These are phyloP conservation scores for Phenganax marumi DNA, from an alignment of 92 coral and sea anemone species.

Conservation along the genomic window DNA sequence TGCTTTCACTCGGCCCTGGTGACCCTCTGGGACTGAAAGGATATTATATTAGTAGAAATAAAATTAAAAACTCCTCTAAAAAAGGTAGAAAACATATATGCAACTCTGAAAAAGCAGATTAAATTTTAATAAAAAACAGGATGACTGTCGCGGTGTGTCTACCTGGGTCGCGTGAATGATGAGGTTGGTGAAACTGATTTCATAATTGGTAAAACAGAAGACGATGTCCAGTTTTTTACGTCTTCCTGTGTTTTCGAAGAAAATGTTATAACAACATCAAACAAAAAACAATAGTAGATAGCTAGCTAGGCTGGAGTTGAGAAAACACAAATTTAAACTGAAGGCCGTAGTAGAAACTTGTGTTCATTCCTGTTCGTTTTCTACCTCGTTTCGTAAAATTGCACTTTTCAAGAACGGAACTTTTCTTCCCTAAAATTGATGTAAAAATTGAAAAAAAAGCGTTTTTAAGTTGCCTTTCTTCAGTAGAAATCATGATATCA, in stretches of 20 bases:
- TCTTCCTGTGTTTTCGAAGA: conserved; percentile 64
- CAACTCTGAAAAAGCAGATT: no score
- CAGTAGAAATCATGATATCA: background rate
- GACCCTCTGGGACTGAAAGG: conserved; percentile 19
- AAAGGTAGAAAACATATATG: no score
- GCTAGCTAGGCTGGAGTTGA: background rate
- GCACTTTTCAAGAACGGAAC: conserved; percentile 89
- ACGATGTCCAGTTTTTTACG: conserved; percentile 85
- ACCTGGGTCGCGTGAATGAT: conserved; percentile 54
- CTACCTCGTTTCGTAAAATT: conserved; percentile 89
- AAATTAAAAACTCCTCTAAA: no score
- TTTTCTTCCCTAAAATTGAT: conserved; percentile 67
- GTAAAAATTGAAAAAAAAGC: background rate
- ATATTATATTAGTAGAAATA: background rate
- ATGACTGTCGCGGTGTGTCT: conserved; percentile 6
- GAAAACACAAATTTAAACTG: no score
- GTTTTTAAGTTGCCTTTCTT: background rate
- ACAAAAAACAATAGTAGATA: background rate
- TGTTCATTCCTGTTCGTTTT: background rate
- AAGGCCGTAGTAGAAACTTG: no score
- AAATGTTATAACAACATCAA: background rate
- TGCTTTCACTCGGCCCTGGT: conserved; percentile 19
- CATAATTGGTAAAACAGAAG: conserved; percentile 80
- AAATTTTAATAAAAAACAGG: no score
- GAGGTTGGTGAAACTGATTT: conserved; percentile 65